Conservation (phyloP, 2,888 invertebrate species). For the Papilio protenor region DNA sequence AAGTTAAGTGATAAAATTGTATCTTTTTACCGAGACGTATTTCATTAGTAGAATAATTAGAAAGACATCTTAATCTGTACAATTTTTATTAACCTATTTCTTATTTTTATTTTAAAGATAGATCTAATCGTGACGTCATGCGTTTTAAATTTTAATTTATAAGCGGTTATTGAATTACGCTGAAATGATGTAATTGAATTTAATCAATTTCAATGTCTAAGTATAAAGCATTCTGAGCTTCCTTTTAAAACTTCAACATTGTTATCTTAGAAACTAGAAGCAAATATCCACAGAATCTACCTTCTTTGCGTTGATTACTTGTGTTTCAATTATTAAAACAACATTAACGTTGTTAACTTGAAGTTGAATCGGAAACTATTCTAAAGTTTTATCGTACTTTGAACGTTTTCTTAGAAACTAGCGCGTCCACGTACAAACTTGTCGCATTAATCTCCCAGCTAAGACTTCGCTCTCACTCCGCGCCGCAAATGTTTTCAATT, state of each 20-base stretch:
- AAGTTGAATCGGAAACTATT: constrained; percentile 23
- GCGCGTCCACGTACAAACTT: constrained; percentile 61
- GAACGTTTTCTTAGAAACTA: constrained; percentile 40
- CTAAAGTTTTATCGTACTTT: constrained; percentile 40
- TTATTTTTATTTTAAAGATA: too few relatives aligned
- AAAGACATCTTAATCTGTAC: constrained; percentile 38
- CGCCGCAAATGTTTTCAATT: constrained; percentile 32
- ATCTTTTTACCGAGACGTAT: not conserved
- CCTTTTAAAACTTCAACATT: not conserved
- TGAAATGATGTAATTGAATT: not conserved
- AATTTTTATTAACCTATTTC: not conserved
- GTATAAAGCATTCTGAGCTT: not conserved
- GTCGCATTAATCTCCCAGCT: constrained; percentile 64
- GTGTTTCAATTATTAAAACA: constrained; percentile 48
- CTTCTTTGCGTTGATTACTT: constrained; percentile 41
- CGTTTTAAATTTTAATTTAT: not conserved
- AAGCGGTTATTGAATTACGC: not conserved
- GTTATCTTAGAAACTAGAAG: not conserved
- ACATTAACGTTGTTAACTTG: constrained; percentile 19
- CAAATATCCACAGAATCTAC: not conserved
- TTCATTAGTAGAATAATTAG: constrained; percentile 6
- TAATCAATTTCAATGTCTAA: not conserved
- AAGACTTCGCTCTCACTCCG: constrained; percentile 49
- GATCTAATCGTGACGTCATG: not conserved
- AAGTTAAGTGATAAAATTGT: constrained; percentile 59